phyloP scores from a whole-genome alignment of 1,140 invertebrate species.

The Paraescarpia echinospica region DNA sequence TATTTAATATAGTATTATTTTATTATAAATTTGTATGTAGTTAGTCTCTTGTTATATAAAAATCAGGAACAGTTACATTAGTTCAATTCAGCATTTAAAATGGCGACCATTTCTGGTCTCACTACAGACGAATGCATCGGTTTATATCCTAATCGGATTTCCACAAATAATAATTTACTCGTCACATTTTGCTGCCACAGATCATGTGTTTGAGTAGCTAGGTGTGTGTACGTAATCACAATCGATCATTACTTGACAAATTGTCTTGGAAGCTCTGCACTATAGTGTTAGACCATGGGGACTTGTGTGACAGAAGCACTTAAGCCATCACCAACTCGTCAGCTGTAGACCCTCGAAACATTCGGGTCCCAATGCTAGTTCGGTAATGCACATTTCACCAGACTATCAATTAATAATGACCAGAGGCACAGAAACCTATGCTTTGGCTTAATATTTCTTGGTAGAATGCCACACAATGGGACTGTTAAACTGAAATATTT shows the following conservation, averaged over 20 bases:
- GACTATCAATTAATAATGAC: neutral
- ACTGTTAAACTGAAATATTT: neutral
- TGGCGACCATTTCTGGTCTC: too few species aligned
- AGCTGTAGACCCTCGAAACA: neutral
- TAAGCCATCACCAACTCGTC: neutral
- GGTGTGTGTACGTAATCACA: neutral
- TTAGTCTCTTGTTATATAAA: too few species aligned
- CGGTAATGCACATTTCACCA: neutral
- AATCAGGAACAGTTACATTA: too few species aligned
- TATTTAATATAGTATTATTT: too few species aligned
- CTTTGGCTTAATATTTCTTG: neutral
- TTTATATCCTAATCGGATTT: neutral
- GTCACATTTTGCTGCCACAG: neutral
- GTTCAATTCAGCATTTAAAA: too few species aligned
- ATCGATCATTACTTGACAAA: neutral
- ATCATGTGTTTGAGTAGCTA: neutral
- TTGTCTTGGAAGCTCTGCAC: neutral
- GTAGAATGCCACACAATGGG: neutral
- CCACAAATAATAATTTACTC: neutral
- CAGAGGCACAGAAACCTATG: neutral
- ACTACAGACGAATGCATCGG: too few species aligned
- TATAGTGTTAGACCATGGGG: neutral
- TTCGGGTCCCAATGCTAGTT: neutral
- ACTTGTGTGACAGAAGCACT: neutral
- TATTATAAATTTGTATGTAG: too few species aligned